Percentiles rank a stretch among this genome's conserved stretches.
Evolutionary conservation across 2,888 invertebrate species (phyloP).

Genomic region (Xestia xanthographa): DNA sequence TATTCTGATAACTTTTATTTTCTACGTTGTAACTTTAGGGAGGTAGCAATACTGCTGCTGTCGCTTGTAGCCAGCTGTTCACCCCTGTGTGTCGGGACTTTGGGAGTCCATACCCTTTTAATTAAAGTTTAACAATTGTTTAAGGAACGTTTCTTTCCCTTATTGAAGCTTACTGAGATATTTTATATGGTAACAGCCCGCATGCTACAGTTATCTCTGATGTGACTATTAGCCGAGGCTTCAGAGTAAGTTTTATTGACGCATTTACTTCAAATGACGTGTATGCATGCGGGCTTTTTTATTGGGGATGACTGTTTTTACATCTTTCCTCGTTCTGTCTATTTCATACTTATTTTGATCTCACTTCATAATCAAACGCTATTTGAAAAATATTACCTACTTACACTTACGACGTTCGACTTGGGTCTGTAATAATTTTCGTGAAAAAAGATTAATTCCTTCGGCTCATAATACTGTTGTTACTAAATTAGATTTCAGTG

Average conservation of each 20-base stretch:
- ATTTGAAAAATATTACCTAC: conserved; percentile 14
- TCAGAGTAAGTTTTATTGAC: conserved; percentile 75
- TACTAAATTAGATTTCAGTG: conserved; percentile 46
- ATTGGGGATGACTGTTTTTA: conserved; percentile 66
- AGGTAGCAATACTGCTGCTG: conserved; percentile 1
- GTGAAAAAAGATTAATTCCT: conserved; percentile 40
- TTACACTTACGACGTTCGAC: not conserved
- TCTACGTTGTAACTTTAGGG: conserved; percentile 8
- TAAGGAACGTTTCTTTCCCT: conserved; percentile 25
- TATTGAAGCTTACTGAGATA: conserved; percentile 47
- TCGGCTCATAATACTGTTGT: conserved; percentile 47
- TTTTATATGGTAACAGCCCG: conserved; percentile 71
- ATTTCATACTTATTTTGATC: conserved; percentile 21
- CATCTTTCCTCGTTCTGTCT: conserved; percentile 47
- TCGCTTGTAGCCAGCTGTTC: conserved; percentile 25
- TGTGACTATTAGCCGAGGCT: conserved; percentile 68
- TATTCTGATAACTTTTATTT: not conserved
- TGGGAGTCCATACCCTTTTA: conserved; percentile 27
- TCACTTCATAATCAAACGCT: not conserved
- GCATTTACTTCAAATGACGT: conserved; percentile 74
- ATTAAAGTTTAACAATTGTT: conserved; percentile 35
- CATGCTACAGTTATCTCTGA: conserved; percentile 71
- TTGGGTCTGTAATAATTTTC: conserved; percentile 20
- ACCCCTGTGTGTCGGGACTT: conserved; percentile 7
- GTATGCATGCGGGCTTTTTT: conserved; percentile 75